Evolutionary conservation across 2,888 invertebrate species (phyloP).

Genomic region (Diachrysia chrysitis): DNA sequence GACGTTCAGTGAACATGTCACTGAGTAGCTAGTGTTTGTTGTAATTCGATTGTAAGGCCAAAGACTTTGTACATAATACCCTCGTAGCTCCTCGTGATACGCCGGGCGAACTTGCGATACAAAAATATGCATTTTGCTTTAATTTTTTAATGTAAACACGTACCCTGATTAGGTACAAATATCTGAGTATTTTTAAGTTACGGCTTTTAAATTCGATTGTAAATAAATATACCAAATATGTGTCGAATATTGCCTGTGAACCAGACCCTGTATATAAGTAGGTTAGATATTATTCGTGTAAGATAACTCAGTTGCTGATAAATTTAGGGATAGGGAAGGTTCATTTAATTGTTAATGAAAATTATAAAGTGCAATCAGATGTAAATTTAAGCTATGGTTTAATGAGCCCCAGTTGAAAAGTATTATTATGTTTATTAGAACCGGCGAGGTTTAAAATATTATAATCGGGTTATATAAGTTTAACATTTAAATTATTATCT

Average conservation of each 20-base stretch:
- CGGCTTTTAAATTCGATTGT: slow-evolving; percentile 81
- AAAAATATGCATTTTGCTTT: slow-evolving; percentile 88
- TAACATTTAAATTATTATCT: slow-evolving; percentile 84
- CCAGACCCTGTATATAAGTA: slow-evolving; percentile 81
- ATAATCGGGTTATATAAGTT: slow-evolving; percentile 87
- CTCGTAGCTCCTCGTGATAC: slow-evolving; percentile 71
- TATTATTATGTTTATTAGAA: slow-evolving; percentile 89
- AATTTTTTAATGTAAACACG: slow-evolving; percentile 78
- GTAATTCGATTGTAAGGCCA: slow-evolving; percentile 84
- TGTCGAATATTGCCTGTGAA: slow-evolving; percentile 74
- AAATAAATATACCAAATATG: slow-evolving; percentile 89
- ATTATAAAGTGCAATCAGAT: slow-evolving; percentile 87
- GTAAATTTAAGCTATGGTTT: slow-evolving; percentile 84
- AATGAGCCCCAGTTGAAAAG: slow-evolving; percentile 87
- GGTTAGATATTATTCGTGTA: slow-evolving; percentile 74
- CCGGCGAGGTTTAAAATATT: slow-evolving; percentile 88
- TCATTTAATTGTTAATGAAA: slow-evolving; percentile 84
- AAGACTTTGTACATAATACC: slow-evolving; percentile 86
- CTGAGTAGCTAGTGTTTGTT: slow-evolving; percentile 73
- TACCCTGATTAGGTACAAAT: slow-evolving; percentile 84
- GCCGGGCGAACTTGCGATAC: slow-evolving; percentile 83
- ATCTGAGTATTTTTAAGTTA: slow-evolving; percentile 84
- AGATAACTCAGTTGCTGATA: slow-evolving; percentile 76
- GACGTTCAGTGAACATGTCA: slow-evolving; percentile 74
- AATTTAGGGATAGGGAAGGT: slow-evolving; percentile 66